Base-by-base conservation (phyloP, 2,797 vertebrate genomes). In the Oryzias sinensis region DNA sequence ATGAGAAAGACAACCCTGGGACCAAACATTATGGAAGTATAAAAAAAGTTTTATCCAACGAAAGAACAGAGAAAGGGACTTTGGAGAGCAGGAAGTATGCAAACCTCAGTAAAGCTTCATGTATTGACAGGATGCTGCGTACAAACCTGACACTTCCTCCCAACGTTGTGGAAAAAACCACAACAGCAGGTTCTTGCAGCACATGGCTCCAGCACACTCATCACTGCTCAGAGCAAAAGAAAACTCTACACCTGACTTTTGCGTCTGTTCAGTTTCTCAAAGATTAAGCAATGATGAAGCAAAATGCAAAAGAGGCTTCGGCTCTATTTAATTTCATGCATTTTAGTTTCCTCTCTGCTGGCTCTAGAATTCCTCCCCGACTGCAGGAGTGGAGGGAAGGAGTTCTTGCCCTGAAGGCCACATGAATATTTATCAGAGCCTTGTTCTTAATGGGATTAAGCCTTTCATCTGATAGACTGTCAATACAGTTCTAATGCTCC, bases 351-450 rank as follows among this genome's bases (percentile, higher is more conserved):
- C 40, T 43, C 52, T 56, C 51, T 44, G 45, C 24, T 14, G 56
- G 42, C 43, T 59, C 16, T 43, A 67, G 25, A 70, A n/a, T 72
- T 25, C 53, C 57, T 58, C 59, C 70, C 70, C 66, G 72, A 53
- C 66, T 80, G 24, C 27, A 46, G 22, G 60, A 65, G 52, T 74
- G 37, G 49, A 75, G 22, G 42, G 67, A 45, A 57, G 41, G 65
- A 72, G 54, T 74, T 79, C 54, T 68, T 71, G 42, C 62, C 74
- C 74, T 71, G 55, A 62, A 81, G 75, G 64, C 68, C 42, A 60
- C 75, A 83, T 87, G 82, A 80, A 86, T 83, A 87, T 87, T 87
- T 72, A 84, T 80, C 77, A 76, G 66, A 75, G 49, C 54, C 67
- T 67, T 3, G 52, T 73, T 55, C 74, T 85, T 78, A 82, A 83